Percentiles rank a stretch among this genome's conserved stretches.
Evolutionary conservation across 2,797 vertebrate species (phyloP).

Genomic region (Acanthurus leucopareius): DNA sequence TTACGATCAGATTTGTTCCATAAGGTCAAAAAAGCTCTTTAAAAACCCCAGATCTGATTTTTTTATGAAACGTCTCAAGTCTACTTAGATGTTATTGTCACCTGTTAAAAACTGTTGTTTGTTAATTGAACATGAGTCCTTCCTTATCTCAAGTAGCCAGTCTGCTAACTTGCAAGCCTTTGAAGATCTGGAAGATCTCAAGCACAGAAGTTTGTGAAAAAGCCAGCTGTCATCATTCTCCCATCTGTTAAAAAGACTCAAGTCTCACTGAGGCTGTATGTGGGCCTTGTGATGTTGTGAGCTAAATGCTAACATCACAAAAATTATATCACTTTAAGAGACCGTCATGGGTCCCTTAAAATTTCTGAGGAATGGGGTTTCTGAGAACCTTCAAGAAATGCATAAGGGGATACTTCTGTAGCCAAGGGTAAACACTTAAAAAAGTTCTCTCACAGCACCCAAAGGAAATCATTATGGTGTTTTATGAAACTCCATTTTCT

Average conservation of each 20-base stretch:
- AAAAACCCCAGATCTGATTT: not conserved
- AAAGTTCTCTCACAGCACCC: no score
- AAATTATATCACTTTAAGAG: no score
- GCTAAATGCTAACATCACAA: not conserved
- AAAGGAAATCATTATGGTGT: no score
- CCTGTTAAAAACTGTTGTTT: not conserved
- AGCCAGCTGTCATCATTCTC: not conserved
- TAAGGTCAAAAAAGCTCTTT: not conserved
- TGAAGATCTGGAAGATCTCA: not conserved
- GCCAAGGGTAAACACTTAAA: no score
- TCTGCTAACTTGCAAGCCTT: not conserved
- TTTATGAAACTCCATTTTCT: no score
- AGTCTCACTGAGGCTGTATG: not conserved
- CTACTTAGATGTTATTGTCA: not conserved
- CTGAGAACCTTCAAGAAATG: no score
- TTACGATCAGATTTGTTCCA: not conserved
- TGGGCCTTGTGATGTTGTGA: not conserved
- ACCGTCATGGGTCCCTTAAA: no score
- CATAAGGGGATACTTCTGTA: no score
- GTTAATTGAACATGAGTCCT: not conserved
- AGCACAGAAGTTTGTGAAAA: not conserved
- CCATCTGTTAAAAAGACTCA: not conserved
- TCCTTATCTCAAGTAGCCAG: not conserved
- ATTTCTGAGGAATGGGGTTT: no score
- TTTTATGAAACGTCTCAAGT: not conserved